Evolutionary conservation across 2,797 vertebrate species (phyloP).

Genomic region (Masticophis lateralis): DNA sequence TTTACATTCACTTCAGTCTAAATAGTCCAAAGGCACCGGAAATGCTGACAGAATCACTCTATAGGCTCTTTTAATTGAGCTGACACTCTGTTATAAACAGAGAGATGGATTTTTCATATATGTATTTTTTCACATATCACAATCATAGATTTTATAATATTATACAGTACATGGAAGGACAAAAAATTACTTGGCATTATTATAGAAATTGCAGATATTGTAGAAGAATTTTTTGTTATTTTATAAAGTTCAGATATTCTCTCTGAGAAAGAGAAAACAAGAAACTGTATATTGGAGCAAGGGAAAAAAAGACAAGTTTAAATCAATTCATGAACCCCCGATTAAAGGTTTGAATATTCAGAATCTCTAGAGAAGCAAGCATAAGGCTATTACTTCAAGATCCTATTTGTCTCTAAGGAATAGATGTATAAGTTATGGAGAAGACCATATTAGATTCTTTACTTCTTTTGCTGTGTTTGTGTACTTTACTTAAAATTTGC

Average conservation of each 20-base stretch:
- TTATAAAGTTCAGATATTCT: background rate
- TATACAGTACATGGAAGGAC: background rate
- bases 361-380: background rate
- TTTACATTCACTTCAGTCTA: background rate
- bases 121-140: background rate
- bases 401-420: background rate
- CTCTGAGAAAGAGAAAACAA: background rate
- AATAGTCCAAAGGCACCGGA: background rate
- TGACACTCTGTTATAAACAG: background rate
- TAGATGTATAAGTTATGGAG: background rate
- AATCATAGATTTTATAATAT: background rate
- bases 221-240: background rate
- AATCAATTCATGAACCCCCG: background rate
- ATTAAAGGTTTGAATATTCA: background rate
- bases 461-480: background rate
- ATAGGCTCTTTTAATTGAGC: background rate
- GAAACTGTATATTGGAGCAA: background rate
- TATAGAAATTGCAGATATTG: background rate
- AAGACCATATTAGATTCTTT: background rate
- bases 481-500: background rate
- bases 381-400: background rate
- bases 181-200: background rate
- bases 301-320: background rate
- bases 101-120: background rate
- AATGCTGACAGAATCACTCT: background rate